Base-by-base conservation (phyloP, 2,113 vertebrate species). In the Casuarius casuarius region DNA sequence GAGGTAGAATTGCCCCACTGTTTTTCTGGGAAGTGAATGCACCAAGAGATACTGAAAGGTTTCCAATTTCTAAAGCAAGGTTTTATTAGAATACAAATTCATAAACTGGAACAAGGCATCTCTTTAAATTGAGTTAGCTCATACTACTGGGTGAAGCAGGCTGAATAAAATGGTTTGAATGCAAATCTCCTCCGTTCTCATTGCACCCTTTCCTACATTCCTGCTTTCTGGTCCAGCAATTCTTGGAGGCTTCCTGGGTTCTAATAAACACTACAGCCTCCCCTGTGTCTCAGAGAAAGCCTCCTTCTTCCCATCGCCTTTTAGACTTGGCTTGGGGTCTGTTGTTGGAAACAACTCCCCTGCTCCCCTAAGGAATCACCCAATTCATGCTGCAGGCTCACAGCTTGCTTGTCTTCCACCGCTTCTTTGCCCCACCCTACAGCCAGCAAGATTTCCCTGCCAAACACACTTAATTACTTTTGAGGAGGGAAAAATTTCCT, bases 31-130 rank as follows among this genome's bases (percentile, higher is more conserved):
- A 81, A 56, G 33, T 15, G 22, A 61, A 8, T 54, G 26, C 16
- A 94, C 35, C 17, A 66, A 76, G 13, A 62, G 62, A 85, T 62
- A 62, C 40, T 28, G 59, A 91, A 76, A 77, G 9, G 7, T 49
- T 95, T 91, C 71, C 87, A 83, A 21, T 51, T 80, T 73, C 71
- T 80, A 91, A 94, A 91, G 51, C 56, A 94, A 67, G 29, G 40
- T 83, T 94, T 90, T 80, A 38, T 77, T 87, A 89, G 71, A 91
- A 88, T 42, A 49, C n/a, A 67, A 83, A 80, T 44, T 61, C 40
- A 46, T 66, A 85, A 87, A 84, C 16, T 74, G 21, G 71, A 90
- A 83, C 22, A 90, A 73, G 81, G 13, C 13, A 80, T 46, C 35
- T 73, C 49, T 95, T 91, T 70, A 76, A 82, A 79, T 1, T 58